Percentiles rank a stretch among this genome's conserved stretches.
Conservation (phyloP, 2,888 invertebrate species). For the Argyresthia goedartella region DNA sequence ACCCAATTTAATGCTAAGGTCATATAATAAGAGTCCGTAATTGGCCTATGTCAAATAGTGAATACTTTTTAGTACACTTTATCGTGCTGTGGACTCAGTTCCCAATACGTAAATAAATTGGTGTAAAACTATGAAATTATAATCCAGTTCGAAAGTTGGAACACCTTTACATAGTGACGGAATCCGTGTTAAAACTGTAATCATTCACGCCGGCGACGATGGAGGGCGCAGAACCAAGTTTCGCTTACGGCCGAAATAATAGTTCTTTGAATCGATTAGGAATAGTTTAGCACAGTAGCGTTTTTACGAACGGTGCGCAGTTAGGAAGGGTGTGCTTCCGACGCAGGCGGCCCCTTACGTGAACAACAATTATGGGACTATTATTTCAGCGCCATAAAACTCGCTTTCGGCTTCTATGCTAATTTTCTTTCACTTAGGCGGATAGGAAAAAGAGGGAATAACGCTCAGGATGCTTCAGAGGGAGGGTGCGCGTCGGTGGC, state of each 20-base stretch:
- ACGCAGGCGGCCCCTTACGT: background rate
- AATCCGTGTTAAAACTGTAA: too few relatives aligned
- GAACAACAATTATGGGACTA: constrained; percentile 9
- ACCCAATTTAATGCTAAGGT: too few relatives aligned
- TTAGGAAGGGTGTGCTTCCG: background rate
- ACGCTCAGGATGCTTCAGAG: constrained; percentile 9
- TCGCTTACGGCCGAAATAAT: constrained; percentile 5
- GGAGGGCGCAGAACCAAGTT: too few relatives aligned
- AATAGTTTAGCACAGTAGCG: constrained; percentile 3
- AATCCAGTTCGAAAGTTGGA: too few relatives aligned
- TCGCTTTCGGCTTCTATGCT: constrained; percentile 13
- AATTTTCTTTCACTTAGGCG: constrained; percentile 15
- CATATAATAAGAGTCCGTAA: too few relatives aligned
- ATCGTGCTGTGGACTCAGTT: too few relatives aligned
- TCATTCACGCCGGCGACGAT: too few relatives aligned
- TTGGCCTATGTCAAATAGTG: too few relatives aligned
- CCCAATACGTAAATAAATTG: too few relatives aligned
- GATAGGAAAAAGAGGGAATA: constrained; percentile 13
- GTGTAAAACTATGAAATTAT: too few relatives aligned
- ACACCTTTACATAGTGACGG: too few relatives aligned
- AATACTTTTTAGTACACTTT: too few relatives aligned
- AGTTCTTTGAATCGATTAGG: constrained; percentile 12
- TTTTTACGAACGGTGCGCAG: background rate
- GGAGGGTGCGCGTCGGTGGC: background rate
- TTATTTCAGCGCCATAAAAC: constrained; percentile 13